Base-by-base conservation (phyloP, 2,113 vertebrate species). In the Tor tambroides region DNA sequence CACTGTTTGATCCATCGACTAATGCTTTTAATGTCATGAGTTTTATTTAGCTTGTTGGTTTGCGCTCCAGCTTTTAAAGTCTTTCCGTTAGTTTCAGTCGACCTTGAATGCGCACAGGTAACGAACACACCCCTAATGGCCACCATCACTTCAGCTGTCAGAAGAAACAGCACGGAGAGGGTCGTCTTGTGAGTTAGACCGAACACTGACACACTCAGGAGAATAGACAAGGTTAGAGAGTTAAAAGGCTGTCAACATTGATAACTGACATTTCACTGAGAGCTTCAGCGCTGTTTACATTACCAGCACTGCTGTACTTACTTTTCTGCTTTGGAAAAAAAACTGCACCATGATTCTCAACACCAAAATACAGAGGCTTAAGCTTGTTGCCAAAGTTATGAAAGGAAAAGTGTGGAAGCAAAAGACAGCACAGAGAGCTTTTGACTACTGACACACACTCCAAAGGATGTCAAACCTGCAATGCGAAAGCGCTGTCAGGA, bases 91-190 rank as follows among this genome's bases (percentile, higher is more conserved):
- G 46, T 46, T 75, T 67, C 15, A 38, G 65, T 65, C 80, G 91
- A 93, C 87, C 85, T 91, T 87, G 79, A 72, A 81, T 79, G 83
- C 54, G 81, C 54, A 51, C 43, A 72, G 32, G 14, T 84, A 88
- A 85, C 80, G 41, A 89, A 91, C 49, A 86, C 17, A 51, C 43
- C 59, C 14, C 75, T 90, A 85, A 86, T 88, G 87, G 80, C 78
- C 17, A 19, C 87, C 85, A 87, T 89, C 86, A 91, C 90, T 87
- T 87, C 61, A 86, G 71, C 83, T 88, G 61, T 89, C 78, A 86
- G 78, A 15, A 26, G n/a, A 14, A 65, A 41, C 56, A 81, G 79
- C 3, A 0, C 0, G 0, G 59, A 28, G 41, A 83, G 38, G 26
- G n/a, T 49, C 19, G 41, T 83, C 41, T 46, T 82, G 41, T 65